A percentile compares a stretch with the other conserved stretches of the same genome.
Conservation (phyloP, 2,797 vertebrate genomes). For the Sciurus vulgaris region DNA sequence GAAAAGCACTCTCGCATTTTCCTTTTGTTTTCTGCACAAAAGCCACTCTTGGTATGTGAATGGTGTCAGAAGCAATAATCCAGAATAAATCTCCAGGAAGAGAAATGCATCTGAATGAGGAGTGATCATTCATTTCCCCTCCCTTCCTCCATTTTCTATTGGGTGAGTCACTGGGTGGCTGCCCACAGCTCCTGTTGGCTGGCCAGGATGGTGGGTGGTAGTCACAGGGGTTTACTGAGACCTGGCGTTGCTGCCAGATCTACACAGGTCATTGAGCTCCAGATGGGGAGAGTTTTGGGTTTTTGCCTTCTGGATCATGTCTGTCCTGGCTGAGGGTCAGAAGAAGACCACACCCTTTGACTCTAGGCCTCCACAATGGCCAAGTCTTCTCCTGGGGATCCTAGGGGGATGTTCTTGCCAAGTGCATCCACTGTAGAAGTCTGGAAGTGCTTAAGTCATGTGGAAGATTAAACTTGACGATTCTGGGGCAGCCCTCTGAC, state of each 20-base stretch:
- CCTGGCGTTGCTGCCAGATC: not conserved
- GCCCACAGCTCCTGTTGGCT: not conserved
- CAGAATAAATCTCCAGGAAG: conserved; percentile 78
- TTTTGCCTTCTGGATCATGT: conserved; percentile 23
- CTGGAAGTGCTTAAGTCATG: not conserved
- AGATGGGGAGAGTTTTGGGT: not conserved
- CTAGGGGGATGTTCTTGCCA: not conserved
- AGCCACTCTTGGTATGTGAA: conserved; percentile 43
- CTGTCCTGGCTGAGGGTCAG: not conserved
- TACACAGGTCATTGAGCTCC: not conserved
- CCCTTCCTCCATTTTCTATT: not conserved
- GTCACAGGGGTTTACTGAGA: not conserved
- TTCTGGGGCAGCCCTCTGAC: not conserved
- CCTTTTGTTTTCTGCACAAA: conserved; percentile 71
- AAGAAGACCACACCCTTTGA: not conserved
- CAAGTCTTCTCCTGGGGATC: not conserved
- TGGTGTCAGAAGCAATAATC: conserved; percentile 67
- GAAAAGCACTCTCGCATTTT: conserved; percentile 28
- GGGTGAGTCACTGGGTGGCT: conserved; percentile 55
- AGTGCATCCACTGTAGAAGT: not conserved
- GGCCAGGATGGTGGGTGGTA: not conserved
- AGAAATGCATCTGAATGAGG: conserved; percentile 27
- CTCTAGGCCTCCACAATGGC: not conserved
- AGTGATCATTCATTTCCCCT: conserved; percentile 35
- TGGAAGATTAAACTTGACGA: not conserved